Conservation (phyloP, 1,140 invertebrate species). For the Chrysopa pallens region DNA sequence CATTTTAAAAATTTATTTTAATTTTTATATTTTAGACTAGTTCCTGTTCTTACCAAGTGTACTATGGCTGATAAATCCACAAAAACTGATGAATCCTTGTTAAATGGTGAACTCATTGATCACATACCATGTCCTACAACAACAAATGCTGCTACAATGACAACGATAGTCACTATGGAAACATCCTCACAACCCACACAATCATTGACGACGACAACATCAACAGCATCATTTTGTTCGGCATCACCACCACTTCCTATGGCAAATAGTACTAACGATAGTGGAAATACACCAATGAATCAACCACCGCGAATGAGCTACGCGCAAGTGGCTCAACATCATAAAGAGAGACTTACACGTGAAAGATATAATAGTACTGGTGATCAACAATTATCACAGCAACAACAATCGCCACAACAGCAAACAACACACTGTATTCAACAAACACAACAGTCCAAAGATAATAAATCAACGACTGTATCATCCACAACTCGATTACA, state of each 20-base stretch:
- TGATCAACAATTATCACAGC: conserved; percentile 3
- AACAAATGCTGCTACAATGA: conserved; percentile 25
- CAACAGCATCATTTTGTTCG: conserved; percentile 2
- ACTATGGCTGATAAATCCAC: conserved; percentile 31
- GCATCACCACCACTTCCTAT: conserved; percentile 5
- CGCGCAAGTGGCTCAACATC: conserved; percentile 66
- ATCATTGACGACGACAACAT: neutral
- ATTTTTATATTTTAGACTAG: conserved; percentile 12
- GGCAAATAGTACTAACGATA: conserved; percentile 3
- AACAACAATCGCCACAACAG: neutral
- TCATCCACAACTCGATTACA: conserved; percentile 1
- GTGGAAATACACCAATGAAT: neutral
- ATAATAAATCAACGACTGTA: conserved; percentile 3
- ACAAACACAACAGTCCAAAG: conserved; percentile 4
- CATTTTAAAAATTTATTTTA: too few species aligned
- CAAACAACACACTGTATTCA: conserved; percentile 1
- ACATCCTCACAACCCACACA: conserved; percentile 9
- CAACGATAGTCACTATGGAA: conserved; percentile 15
- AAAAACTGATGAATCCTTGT: conserved; percentile 26
- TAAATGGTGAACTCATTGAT: conserved; percentile 16
- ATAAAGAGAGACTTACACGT: conserved; percentile 31
- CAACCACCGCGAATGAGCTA: conserved; percentile 52
- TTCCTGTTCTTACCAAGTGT: conserved; percentile 21
- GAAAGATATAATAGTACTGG: neutral
- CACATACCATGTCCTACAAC: conserved; percentile 20